Evolutionary conservation across 2,888 invertebrate genomes (phyloP).

Genomic region (Eurytoma adleriae): DNA sequence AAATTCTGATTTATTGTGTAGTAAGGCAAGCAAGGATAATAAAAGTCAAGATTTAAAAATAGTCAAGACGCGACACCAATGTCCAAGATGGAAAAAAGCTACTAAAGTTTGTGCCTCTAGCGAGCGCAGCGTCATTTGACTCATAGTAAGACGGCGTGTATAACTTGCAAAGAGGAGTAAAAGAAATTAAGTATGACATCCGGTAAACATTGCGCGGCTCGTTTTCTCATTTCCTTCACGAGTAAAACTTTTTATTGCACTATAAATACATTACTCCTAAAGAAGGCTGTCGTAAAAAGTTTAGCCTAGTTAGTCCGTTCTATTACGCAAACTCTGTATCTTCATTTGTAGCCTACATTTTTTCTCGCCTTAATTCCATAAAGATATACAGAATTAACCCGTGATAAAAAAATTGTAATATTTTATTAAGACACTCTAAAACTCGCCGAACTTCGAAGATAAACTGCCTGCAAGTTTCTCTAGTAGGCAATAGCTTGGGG

Average conservation of each 20-base stretch:
- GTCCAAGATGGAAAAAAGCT: conserved; percentile 6
- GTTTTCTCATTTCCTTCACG: conserved; percentile 41
- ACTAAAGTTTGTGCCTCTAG: conserved; percentile 18
- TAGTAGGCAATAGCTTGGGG: too few species aligned
- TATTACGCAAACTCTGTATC: conserved; percentile 1
- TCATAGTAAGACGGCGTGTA: conserved; percentile 8
- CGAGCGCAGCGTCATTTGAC: conserved; percentile 2
- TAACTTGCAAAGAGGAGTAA: conserved; percentile 13
- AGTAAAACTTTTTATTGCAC: conserved; percentile 64
- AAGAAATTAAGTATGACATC: conserved; percentile 36
- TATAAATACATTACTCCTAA: conserved; percentile 69
- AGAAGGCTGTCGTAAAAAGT: conserved; percentile 68
- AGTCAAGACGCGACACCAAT: too few species aligned
- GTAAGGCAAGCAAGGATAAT: too few species aligned
- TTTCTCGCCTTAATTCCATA: background rate
- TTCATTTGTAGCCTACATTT: background rate
- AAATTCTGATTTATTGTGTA: too few species aligned
- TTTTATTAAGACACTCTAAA: conserved; percentile 14
- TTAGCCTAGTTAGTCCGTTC: conserved; percentile 65
- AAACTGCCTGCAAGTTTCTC: background rate
- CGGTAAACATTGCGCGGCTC: conserved; percentile 38
- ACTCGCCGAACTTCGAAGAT: background rate
- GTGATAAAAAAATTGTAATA: background rate
- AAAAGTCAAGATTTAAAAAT: too few species aligned
- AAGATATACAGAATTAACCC: background rate